phyloP scores from a whole-genome alignment of 1,140 invertebrate genomes.

The Hestina assimilis region DNA sequence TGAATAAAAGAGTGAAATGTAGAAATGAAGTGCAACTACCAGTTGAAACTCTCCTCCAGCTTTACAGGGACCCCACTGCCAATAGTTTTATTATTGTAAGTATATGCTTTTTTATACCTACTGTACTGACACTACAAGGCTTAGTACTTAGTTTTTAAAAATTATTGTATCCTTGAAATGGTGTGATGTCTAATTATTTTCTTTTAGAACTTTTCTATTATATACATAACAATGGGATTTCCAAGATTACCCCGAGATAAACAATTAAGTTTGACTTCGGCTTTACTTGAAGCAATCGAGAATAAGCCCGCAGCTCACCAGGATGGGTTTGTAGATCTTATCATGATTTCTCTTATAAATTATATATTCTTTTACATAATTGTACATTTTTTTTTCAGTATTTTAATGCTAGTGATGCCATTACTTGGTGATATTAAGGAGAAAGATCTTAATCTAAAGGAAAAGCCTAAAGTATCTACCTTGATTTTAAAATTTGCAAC shows the following conservation, averaged over 20 bases:
- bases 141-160: background rate
- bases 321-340: constrained; percentile 83
- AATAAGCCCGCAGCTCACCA: constrained; percentile 91
- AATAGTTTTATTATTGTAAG: constrained; percentile 91
- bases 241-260: constrained; percentile 87
- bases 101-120: constrained; percentile 25
- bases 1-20: constrained; percentile 93
- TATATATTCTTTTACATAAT: background rate
- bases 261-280: constrained; percentile 87
- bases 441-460: constrained; percentile 74
- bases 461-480: constrained; percentile 82
- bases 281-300: constrained; percentile 87
- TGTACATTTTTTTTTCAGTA: constrained; percentile 72
- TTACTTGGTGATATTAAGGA: constrained; percentile 83
- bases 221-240: constrained; percentile 96
- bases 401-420: constrained; percentile 89
- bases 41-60: constrained; percentile 88
- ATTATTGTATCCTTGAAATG: background rate
- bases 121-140: too few species aligned
- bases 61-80: constrained; percentile 88
- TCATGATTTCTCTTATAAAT: background rate
- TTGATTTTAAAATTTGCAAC: constrained; percentile 88
- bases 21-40: constrained; percentile 91
- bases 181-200: background rate
- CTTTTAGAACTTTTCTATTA: constrained; percentile 94